Percentiles rank a stretch among this genome's conserved stretches.
These are phyloP conservation scores for Agonopterix arenella DNA, from an alignment of 2,888 invertebrate genomes.

Conservation along the genomic window DNA sequence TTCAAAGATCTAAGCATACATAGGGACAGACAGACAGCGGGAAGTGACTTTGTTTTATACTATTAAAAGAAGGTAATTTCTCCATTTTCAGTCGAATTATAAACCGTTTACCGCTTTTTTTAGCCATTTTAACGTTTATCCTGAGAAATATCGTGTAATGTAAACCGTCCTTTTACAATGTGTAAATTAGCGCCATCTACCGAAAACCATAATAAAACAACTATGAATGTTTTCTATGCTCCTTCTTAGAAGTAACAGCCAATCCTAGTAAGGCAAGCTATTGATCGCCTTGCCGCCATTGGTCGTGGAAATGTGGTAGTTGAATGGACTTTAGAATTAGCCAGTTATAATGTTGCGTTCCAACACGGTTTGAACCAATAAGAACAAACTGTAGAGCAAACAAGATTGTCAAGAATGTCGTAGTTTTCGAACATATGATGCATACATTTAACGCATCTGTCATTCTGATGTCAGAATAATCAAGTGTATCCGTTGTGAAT, in stretches of 20 bases:
- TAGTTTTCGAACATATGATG: background rate
- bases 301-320: background rate
- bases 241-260: background rate
- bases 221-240: background rate
- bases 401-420: slow-evolving; percentile 29
- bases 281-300: background rate
- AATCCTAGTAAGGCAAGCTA: background rate
- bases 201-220: background rate
- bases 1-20: too few species aligned
- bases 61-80: too few species aligned
- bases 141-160: too few species aligned
- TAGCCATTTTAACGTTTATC: too few species aligned
- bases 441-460: slow-evolving; percentile 46
- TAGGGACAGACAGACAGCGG: too few species aligned
- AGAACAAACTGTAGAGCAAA: slow-evolving; percentile 25
- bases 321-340: background rate
- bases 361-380: slow-evolving; percentile 17
- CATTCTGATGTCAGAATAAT: slow-evolving; percentile 69
- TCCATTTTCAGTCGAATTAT: too few species aligned
- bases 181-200: background rate
- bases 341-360: slow-evolving; percentile 23
- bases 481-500: slow-evolving; percentile 60
- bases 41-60: too few species aligned
- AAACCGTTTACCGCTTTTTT: too few species aligned
- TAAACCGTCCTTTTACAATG: too few species aligned